Base-by-base conservation (phyloP, 2,888 invertebrate species). In the Zootermopsis nevadensis region DNA sequence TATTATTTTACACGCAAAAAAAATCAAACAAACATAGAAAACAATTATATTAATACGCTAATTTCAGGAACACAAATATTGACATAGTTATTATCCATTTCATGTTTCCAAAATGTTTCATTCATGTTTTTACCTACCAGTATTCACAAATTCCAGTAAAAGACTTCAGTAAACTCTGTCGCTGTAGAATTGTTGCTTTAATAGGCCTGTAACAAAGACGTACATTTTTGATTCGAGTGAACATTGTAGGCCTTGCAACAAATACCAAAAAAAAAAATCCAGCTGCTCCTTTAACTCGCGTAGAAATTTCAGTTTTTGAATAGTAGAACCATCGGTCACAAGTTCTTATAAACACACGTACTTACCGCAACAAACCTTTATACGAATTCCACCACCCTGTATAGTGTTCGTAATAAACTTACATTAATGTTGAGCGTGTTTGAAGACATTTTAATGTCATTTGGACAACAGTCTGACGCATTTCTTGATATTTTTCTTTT, bases 41-140 rank as follows among this genome's bases (percentile, higher is more conserved):
- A 60, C n/a, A 60, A 60, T 12, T 27, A 60, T 60, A 60, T 60
- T 60, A 8, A 10, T 60, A 27, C n/a, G 12, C 60, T 60, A 60
- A 60, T n/a, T 7, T 60, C 60, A 60, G 60, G 60, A 60, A 60
- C 60, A 60, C 60, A 60, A 27, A 60, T n/a, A 60, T 60, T 60
- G 48, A 48, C 48, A 48, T 48, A 48, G 19, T 48, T 48, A 48
- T 15, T 48, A 48, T 15, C 19, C 15, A 19, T 48, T 48, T 48
- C 48, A 48, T 15, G 4, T 19, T 48, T 19, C 1, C 15, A 1
- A 15, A 19, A 15, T 48, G 48, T 48, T 48, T 19, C 48, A 15
- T 48, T 15, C 19, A 15, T 48, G 19, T 48, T 48, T 4, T 15
- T n/a, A n/a, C n/a, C n/a, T n/a, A n/a, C 48, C 3, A 19, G 48